Base-by-base conservation (phyloP, 2,113 vertebrate genomes). In the Fulica atra region DNA sequence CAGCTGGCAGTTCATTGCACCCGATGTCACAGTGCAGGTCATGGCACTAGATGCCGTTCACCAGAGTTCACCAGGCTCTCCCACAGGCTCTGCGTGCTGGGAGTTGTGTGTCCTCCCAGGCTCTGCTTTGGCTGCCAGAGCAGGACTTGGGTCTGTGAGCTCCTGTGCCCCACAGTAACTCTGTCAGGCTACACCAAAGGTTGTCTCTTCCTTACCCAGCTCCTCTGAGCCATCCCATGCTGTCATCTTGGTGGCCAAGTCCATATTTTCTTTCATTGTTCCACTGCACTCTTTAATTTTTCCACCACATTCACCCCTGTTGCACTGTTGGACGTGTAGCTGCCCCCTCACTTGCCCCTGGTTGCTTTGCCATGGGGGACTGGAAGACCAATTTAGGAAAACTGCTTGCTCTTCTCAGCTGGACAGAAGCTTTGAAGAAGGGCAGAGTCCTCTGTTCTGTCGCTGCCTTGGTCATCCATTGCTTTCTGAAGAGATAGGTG, bases 21-120 rank as follows among this genome's bases (percentile, higher is more conserved):
- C 16, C 2, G 0, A 5, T 46, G 73, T 29, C 61, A 2, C 6
- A 13, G 35, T 50, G 68, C 68, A 26, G 50, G 19, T 71, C 20
- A 4, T 69, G 24, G 29, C 20, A n/a, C 24, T 14, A 4, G 16
- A 21, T 24, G 42, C 16, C 12, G 1, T 50, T 23, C 0, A 2
- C 51, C 59, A n/a, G 53, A 28, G 26, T 50, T 64, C 5, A 0
- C 40, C 0, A 1, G n/a, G 48, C 63, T 70, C 20, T 71, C 42
- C 59, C 74, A 3, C 6, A 8, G 57, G 26, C 10, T 71, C 72
- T 65, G 40, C 0, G 1, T 63, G 40, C 76, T 16, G 2, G 42
- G 40, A 70, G 48, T 46, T 3, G 0, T 38, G 12, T 18, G 46
- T 33, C 23, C 88, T 54, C 64, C 50, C 48, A 35, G 63, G 40